phyloP scores from a whole-genome alignment of 2,113 vertebrate species.

The Nesoenas mayeri region DNA sequence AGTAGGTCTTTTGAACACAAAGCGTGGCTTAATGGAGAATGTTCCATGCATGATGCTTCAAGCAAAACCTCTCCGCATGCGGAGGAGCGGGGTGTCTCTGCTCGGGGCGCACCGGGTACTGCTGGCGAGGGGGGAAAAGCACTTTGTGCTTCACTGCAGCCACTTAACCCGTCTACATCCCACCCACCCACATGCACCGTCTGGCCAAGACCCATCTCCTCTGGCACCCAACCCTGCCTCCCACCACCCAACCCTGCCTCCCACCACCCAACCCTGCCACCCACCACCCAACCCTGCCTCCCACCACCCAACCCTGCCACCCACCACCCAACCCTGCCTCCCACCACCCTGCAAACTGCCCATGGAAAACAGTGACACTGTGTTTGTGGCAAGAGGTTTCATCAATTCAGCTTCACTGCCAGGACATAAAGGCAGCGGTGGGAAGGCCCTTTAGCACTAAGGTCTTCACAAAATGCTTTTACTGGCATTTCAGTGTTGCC shows the following conservation, averaged over 20 bases:
- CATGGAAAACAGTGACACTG: rapidly evolving
- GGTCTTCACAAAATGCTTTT: no score
- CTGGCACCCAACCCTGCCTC: not conserved
- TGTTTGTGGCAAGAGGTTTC: rapidly evolving
- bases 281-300: not conserved
- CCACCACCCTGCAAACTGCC: not conserved
- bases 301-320: not conserved
- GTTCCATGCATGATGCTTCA: not conserved
- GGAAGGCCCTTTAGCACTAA: not conserved
- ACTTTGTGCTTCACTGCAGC: not conserved
- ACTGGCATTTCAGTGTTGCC: rapidly evolving
- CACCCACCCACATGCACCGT: rapidly evolving
- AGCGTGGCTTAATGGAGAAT: slow-evolving; percentile 47
- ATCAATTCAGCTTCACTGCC: not conserved
- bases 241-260: not conserved
- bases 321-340: not conserved
- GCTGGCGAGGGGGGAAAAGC: not conserved
- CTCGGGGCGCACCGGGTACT: not conserved
- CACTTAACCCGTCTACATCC: not conserved
- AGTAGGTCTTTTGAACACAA: slow-evolving; percentile 39
- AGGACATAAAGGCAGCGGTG: rapidly evolving
- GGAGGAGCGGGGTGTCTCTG: not conserved
- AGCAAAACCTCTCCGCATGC: not conserved
- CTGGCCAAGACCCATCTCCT: not conserved
- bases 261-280: no score